These are phyloP conservation scores for Scarus forsteni DNA, from an alignment of 2,797 vertebrate genomes.

Conservation along the genomic window DNA sequence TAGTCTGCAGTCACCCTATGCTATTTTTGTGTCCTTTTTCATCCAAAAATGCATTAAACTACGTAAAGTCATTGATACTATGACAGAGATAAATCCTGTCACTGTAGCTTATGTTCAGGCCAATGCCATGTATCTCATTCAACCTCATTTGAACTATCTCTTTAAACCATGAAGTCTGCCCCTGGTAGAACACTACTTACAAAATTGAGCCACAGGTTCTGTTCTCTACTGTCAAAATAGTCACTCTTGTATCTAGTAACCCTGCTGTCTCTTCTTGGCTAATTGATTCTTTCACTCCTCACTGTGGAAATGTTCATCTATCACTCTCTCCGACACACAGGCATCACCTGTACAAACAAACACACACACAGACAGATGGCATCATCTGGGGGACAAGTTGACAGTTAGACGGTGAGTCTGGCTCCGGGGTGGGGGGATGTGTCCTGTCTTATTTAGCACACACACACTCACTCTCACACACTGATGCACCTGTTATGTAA, in stretches of 20 bases:
- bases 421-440: constrained; percentile 20
- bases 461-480: constrained; percentile 16
- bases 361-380: constrained; percentile 57
- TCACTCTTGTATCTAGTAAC: not conserved
- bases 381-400: constrained; percentile 56
- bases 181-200: too few relatives aligned
- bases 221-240: not conserved
- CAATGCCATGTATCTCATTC: too few relatives aligned
- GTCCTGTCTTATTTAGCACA: constrained; percentile 57
- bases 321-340: constrained; percentile 4
- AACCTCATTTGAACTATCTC: too few relatives aligned
- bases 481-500: constrained; percentile 59
- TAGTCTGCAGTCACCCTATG: too few relatives aligned
- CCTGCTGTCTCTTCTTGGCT: not conserved
- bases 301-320: constrained; percentile 19
- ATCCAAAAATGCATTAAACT: too few relatives aligned
- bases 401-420: constrained; percentile 57
- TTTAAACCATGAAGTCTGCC: too few relatives aligned
- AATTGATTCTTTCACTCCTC: constrained; percentile 41
- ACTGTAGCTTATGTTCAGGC: too few relatives aligned
- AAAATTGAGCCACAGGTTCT: not conserved
- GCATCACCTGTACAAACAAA: constrained; percentile 60
- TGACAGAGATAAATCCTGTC: too few relatives aligned
- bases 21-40: too few relatives aligned
- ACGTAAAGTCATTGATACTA: too few relatives aligned